These are phyloP conservation scores for Vanessa tameamea DNA, from an alignment of 1,140 invertebrate species.

Conservation along the genomic window DNA sequence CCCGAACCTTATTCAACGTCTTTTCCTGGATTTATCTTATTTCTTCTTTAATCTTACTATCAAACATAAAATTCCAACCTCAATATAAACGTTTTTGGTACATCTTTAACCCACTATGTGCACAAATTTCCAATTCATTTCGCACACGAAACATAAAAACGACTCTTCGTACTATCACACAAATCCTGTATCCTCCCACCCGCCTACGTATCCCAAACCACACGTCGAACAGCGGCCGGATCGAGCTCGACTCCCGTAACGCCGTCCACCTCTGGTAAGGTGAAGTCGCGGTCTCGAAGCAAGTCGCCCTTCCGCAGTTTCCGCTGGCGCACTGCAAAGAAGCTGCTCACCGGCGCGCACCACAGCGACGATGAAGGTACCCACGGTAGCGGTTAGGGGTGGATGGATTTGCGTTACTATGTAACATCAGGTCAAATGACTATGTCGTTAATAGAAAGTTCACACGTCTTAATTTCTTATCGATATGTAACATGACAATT, in stretches of 20 bases:
- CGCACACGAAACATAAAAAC: not conserved
- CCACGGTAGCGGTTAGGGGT: conserved; percentile 47
- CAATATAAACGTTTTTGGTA: conserved; percentile 3
- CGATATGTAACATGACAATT: too few species aligned
- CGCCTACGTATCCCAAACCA: conserved; percentile 3
- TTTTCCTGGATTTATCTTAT: not conserved
- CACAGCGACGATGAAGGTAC: conserved; percentile 90
- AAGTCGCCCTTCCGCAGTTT: conserved; percentile 95
- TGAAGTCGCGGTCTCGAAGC: conserved; percentile 90
- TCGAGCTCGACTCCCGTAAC: conserved; percentile 67
- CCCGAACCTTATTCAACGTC: conserved; percentile 11
- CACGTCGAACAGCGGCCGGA: conserved; percentile 53
- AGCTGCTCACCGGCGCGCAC: conserved; percentile 82
- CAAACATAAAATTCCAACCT: not conserved
- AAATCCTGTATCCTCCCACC: conserved; percentile 29
- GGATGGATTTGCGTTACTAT: conserved; percentile 41
- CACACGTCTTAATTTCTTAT: too few species aligned
- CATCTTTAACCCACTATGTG: not conserved
- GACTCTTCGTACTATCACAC: not conserved
- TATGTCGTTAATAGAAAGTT: too few species aligned
- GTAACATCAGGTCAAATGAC: not conserved
- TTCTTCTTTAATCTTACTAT: not conserved
- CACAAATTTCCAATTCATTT: conserved; percentile 1
- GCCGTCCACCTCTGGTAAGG: conserved; percentile 76
- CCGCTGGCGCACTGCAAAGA: conserved; percentile 87